Conservation (phyloP, 2,888 invertebrate species). For the Quadroppia sp. region DNA sequence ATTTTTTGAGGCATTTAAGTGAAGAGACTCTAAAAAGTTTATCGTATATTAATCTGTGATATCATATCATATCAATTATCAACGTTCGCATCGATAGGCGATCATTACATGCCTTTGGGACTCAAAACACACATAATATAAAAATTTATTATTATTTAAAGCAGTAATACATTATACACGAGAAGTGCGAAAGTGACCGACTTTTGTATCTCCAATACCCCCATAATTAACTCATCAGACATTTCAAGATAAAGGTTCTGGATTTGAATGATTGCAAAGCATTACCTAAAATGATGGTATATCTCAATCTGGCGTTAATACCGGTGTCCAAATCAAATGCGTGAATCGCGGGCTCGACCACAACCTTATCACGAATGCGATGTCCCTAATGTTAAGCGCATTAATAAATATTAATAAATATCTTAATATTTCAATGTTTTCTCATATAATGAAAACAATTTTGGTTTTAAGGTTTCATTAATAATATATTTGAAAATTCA, state of each 20-base stretch:
- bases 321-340: constrained; percentile 75
- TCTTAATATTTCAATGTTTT: neutral
- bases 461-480: neutral
- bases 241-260: neutral
- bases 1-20: no score
- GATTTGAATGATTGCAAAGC: neutral
- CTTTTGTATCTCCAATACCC: neutral
- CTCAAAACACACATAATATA: neutral
- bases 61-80: neutral
- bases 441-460: no score
- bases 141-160: neutral
- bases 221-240: constrained; percentile 5
- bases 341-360: constrained; percentile 67
- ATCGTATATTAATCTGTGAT: neutral
- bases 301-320: constrained; percentile 67
- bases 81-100: neutral
- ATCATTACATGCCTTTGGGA: neutral
- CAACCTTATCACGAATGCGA: constrained; percentile 65
- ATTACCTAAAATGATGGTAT: constrained; percentile 67
- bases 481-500: neutral
- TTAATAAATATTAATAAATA: neutral
- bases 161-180: neutral
- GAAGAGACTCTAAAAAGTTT: no score
- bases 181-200: constrained; percentile 25
- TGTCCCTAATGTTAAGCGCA: constrained; percentile 59